Conservation (phyloP, 2,113 vertebrate genomes). For the Strix aluco region DNA sequence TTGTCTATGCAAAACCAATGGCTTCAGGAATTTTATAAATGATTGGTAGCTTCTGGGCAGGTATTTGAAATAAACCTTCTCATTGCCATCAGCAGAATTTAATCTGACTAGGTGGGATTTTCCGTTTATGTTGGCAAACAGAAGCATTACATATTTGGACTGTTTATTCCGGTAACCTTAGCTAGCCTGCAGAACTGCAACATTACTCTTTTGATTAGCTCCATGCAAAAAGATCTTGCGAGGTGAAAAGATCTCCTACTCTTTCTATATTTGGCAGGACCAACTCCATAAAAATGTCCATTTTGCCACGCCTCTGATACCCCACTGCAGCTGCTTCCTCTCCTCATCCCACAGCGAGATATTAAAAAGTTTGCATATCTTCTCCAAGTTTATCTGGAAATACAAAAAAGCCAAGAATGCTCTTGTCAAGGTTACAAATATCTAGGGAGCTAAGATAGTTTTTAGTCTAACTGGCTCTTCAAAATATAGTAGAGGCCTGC, state of each 20-base stretch:
- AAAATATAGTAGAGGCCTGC: slow-evolving; percentile 8
- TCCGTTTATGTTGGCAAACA: slow-evolving; percentile 62
- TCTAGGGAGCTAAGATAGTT: slow-evolving; percentile 9
- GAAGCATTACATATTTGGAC: background rate
- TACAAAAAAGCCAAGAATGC: slow-evolving; percentile 55
- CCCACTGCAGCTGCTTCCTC: slow-evolving; percentile 52
- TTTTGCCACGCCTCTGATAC: slow-evolving; percentile 56
- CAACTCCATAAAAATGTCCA: slow-evolving; percentile 53
- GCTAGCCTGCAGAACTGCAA: slow-evolving; percentile 40
- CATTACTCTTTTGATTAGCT: slow-evolving; percentile 54
- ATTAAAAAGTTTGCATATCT: slow-evolving; percentile 48
- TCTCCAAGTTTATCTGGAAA: slow-evolving; percentile 52
- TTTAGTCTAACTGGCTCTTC: slow-evolving; percentile 41
- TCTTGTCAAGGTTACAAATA: slow-evolving; percentile 56
- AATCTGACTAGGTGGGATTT: slow-evolving; percentile 68
- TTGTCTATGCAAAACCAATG: background rate
- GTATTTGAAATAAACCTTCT: slow-evolving; percentile 17
- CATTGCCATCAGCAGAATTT: slow-evolving; percentile 43
- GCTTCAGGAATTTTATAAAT: slow-evolving; percentile 19
- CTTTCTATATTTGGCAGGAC: slow-evolving; percentile 54
- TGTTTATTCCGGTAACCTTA: slow-evolving; percentile 66
- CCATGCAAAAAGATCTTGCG: slow-evolving; percentile 13
- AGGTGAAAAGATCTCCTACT: slow-evolving; percentile 51
- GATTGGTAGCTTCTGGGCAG: background rate
- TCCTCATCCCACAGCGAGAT: slow-evolving; percentile 46